Conservation (phyloP, 2,888 invertebrate species). For the Cistogaster globosa region DNA sequence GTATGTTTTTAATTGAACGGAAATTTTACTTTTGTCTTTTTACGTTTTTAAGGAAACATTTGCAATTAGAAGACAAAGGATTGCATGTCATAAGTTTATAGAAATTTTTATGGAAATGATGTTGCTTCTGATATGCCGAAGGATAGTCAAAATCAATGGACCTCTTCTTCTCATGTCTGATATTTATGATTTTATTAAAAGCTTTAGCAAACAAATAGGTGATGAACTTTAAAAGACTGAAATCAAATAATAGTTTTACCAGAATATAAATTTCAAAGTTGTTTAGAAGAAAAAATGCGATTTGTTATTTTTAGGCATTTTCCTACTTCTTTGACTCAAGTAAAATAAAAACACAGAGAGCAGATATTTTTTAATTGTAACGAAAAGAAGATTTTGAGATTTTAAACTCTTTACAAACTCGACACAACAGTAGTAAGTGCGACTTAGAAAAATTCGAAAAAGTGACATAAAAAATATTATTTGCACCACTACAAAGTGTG, state of each 20-base stretch:
- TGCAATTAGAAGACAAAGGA: slow-evolving; percentile 56
- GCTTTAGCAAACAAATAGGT: not conserved
- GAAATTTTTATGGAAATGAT: slow-evolving; percentile 21
- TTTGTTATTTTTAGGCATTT: no score
- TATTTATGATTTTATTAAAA: slow-evolving; percentile 16
- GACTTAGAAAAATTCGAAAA: no score
- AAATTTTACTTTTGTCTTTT: slow-evolving; percentile 61
- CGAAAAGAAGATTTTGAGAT: no score
- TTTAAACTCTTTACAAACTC: no score
- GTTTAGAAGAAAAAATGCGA: no score
- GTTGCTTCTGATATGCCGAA: not conserved
- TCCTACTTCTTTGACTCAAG: no score
- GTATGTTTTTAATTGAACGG: slow-evolving; percentile 9
- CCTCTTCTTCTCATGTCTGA: not conserved
- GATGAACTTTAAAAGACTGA: not conserved
- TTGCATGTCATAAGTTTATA: slow-evolving; percentile 60
- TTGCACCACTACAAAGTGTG: no score
- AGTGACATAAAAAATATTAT: no score
- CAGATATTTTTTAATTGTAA: no score
- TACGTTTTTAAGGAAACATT: slow-evolving; percentile 39
- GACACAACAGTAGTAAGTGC: no score
- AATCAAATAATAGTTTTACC: not conserved
- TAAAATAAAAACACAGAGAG: no score
- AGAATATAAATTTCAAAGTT: no score
- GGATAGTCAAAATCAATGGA: slow-evolving; percentile 12